Evolutionary conservation across 2,888 invertebrate genomes (phyloP), one percentile per base, ranked within the genome.

Genomic region (Neocrepidodera transversa): DNA sequence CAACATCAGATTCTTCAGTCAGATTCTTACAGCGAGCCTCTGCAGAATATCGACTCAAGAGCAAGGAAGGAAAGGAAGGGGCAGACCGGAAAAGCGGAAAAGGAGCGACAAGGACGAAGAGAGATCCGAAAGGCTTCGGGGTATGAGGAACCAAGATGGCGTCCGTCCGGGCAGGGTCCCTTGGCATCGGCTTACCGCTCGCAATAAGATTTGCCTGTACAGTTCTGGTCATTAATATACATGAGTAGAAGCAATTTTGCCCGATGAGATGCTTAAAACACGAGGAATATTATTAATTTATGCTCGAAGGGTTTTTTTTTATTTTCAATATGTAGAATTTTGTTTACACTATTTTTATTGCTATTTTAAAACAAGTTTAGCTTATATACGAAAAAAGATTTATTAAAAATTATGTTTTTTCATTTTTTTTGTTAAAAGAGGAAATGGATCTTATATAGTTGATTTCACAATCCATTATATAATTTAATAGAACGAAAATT

Each of bases 181-280:
- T 77, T 74, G 76, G 74, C 75, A 76, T 77, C 78, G 76, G 78
- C 78, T 78, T 78, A 78, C 76, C 74, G 76, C 76, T 73, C 71
- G 78, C 77, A 78, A 78, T 79, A 79, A 79, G 79, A 79, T 78
- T 79, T 78, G 76, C 76, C 74, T 64, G 76, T 76, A 77, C 78
- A 76, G 77, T 76, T 73, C 77, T 74, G 76, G 72, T 76, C 78
- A 78, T 78, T 77, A 78, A 79, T 79, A 78, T 76, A 77, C 79
- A 79, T 77, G 77, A 79, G 76, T 72, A 71, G 73, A 59, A 59
- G 59, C 45, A 32, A 16, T 38, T n/a, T n/a, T 11, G 40, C 13
- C 18, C 30, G 14, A 10, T n/a, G n/a, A n/a, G n/a, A n/a, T n/a
- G n/a, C n/a, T n/a, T n/a, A n/a, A n/a, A n/a, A n/a, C n/a, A n/a